Conservation (phyloP, 2,888 invertebrate genomes). For the Hartigia nigra region DNA sequence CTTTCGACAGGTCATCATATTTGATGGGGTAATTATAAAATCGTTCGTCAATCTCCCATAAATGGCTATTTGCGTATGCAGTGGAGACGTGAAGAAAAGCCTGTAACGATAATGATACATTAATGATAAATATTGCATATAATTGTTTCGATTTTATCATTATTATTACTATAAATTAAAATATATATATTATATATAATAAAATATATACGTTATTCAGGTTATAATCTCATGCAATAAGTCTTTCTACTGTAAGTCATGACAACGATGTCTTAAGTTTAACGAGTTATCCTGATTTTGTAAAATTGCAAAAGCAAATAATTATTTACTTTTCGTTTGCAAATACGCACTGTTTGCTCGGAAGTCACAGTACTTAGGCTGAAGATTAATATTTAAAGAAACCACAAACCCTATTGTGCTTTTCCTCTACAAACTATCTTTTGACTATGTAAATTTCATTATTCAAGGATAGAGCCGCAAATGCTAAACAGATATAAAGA, state of each 20-base stretch:
- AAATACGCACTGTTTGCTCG: not conserved
- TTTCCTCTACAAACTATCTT: not conserved
- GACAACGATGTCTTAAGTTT: not conserved
- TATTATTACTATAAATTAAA: no score
- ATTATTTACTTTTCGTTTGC: not conserved
- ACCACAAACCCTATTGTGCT: not conserved
- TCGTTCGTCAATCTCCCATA: slow-evolving; percentile 73
- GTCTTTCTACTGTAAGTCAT: not conserved
- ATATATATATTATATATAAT: not conserved
- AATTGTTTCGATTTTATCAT: no score
- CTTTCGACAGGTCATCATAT: slow-evolving; percentile 66
- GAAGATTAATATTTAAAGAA: not conserved
- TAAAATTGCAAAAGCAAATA: not conserved
- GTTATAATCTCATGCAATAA: not conserved
- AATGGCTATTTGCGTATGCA: slow-evolving; percentile 66
- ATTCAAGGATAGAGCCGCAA: not conserved
- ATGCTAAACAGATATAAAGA: not conserved
- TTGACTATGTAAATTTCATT: not conserved
- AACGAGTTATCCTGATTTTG: not conserved
- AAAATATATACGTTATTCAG: not conserved
- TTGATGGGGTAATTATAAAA: slow-evolving; percentile 73
- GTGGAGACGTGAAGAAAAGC: slow-evolving; percentile 65
- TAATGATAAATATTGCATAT: not conserved
- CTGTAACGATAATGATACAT: slow-evolving; percentile 38
- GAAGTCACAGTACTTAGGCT: not conserved